Evolutionary conservation across 2,888 invertebrate genomes (phyloP).

Genomic region (Zygaena filipendulae): DNA sequence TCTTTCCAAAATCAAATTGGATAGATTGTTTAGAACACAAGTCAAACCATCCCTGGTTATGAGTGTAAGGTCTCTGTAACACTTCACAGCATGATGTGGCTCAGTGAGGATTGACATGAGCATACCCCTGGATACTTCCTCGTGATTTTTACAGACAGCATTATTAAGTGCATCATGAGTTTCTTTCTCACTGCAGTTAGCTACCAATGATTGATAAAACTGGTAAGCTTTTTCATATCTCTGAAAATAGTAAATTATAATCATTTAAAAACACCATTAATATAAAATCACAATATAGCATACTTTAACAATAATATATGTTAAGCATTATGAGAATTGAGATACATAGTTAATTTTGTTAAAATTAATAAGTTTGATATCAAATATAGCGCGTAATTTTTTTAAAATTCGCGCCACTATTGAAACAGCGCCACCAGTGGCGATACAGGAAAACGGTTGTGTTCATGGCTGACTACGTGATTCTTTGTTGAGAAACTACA

Average conservation of each 20-base stretch:
- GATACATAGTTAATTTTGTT: too few species aligned
- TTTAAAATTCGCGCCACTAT: constrained; percentile 52
- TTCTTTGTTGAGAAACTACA: constrained; percentile 61
- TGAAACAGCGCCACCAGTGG: constrained; percentile 54
- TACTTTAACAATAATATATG: too few species aligned
- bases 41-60: constrained; percentile 90
- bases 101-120: constrained; percentile 90
- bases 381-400: too few species aligned
- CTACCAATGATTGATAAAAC: constrained; percentile 79
- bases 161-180: constrained; percentile 92
- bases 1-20: constrained; percentile 88
- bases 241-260: constrained; percentile 66
- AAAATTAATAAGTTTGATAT: too few species aligned
- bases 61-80: constrained; percentile 91
- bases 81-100: constrained; percentile 82
- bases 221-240: constrained; percentile 89
- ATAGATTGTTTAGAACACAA: constrained; percentile 82
- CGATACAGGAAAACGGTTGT: constrained; percentile 46
- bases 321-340: too few species aligned
- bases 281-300: too few species aligned
- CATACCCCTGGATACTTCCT: constrained; percentile 93
- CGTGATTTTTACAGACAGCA: constrained; percentile 91
- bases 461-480: constrained; percentile 64
- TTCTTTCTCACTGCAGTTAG: constrained; percentile 92
- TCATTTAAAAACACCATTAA: too few species aligned